Evolutionary conservation across 1,140 invertebrate species (phyloP), one percentile per base, ranked within the genome.

Genomic region (Wasmannia auropunctata): DNA sequence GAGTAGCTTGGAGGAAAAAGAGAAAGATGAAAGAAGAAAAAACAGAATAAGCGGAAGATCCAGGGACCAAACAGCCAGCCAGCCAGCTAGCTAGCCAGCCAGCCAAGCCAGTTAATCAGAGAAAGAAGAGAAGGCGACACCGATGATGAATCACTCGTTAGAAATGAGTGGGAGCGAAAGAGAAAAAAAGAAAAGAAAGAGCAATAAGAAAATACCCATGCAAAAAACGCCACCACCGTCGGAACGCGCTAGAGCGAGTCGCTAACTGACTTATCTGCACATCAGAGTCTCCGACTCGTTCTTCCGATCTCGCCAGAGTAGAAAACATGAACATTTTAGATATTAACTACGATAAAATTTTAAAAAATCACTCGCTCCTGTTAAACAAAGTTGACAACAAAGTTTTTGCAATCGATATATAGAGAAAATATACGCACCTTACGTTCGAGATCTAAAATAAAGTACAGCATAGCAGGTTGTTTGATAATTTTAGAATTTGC

Each of bases 191-290:
- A 67, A 80, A 75, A 87, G 70, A 88, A 91, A 86, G 84, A 93
- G 91, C 91, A 93, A 93, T 93, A 93, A 94, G 91, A 90, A 88
- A 85, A 90, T 81, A 85, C 1, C 76, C 85, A 92, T 90, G 91
- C 90, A 93, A 94, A 94, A 93, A 93, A 92, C 90, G 87, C 76
- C n/a, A 91, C 88, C 87, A 89, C n/a, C 87, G 91, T 91, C 88
- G 92, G 91, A 93, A 92, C 93, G 93, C 93, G 94, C 91, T 95
- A 95, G 93, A 94, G 90, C 93, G 94, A 94, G 92, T 94, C 93
- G 92, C 92, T 93, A 93, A 93, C 93, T 92, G 92, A 94, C 94
- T 95, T 95, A 95, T 95, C 94, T 94, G 83, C 83, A 91, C 88
- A 93, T 92, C 76, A 37, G 43, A 69, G 31, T 40, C 65, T 69